Conservation (phyloP, 2,888 invertebrate genomes). For the Allygus modestus region DNA sequence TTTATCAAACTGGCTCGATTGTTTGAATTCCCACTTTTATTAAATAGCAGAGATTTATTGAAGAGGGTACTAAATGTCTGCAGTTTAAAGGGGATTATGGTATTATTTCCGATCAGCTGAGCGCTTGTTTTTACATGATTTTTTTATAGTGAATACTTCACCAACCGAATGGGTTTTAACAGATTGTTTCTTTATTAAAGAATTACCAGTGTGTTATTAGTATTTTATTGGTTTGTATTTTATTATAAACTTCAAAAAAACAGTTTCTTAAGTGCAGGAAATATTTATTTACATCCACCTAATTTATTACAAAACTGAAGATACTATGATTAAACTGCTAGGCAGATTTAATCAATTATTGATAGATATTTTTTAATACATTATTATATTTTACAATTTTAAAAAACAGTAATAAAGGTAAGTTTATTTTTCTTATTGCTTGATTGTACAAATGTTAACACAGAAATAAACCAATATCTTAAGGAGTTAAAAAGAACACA, state of each 20-base stretch:
- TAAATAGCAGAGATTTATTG: constrained; percentile 26
- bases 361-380: too few relatives aligned
- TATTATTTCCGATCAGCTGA: constrained; percentile 5
- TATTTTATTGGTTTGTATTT: neutral
- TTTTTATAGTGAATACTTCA: neutral
- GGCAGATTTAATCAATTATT: too few relatives aligned
- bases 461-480: too few relatives aligned
- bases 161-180: neutral
- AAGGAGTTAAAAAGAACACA: too few relatives aligned
- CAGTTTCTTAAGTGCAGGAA: neutral
- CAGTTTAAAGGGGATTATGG: neutral
- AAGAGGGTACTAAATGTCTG: constrained; percentile 2
- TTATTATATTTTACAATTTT: too few relatives aligned
- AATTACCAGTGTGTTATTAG: neutral
- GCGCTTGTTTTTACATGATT: neutral
- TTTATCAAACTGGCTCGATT: constrained; percentile 29
- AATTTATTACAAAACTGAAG: too few relatives aligned
- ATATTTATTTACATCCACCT: too few relatives aligned
- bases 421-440: too few relatives aligned
- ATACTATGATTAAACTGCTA: too few relatives aligned
- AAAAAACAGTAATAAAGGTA: too few relatives aligned
- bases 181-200: neutral
- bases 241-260: neutral
- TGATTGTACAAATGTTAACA: too few relatives aligned
- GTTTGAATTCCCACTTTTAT: constrained; percentile 36